Base-by-base conservation (phyloP, 2,113 vertebrate species). In the Cebidichthys violaceus region DNA sequence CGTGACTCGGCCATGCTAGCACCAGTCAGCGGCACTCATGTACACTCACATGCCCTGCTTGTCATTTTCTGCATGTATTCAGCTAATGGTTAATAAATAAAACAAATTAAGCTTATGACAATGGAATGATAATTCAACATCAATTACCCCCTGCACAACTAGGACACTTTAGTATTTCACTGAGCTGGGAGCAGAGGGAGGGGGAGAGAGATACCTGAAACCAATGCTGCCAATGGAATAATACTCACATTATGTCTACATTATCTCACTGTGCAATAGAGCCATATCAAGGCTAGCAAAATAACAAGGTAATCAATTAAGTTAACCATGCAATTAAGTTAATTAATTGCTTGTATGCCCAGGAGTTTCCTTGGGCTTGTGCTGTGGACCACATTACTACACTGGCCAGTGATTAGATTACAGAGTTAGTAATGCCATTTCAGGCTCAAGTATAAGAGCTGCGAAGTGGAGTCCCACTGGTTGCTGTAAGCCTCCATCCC, bases 261-360 rank as follows among this genome's bases (percentile, higher is more conserved):
- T 88, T 88, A 90, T 93, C 90, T 90, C 80, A 65, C 77, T 69
- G 47, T 83, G 87, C 85, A 89, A 89, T 83, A 66, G 77, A 89
- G 81, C 85, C 89, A 87, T 89, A 93, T 91, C 89, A 87, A 84
- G 67, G 85, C 89, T 69, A 79, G 85, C 86, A 89, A 90, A 92
- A 92, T 93, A 93, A 93, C 90, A 91, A 91, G 91, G 89, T 91
- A 93, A 94, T 94, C 90, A 94, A 93, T 94, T 94, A 92, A 91
- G 89, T 84, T 92, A 93, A 92, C 88, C 89, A 82, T 81, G 92
- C 89, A 92, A 93, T 94, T 94, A 93, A 88, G 81, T 89, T 93
- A 94, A 94, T 94, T 91, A 94, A 94, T 94, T 91, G 91, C 89
- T 88, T 90, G 92, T 92, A 93, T 88, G 90, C 92, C 90, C 90